Conservation (phyloP, 1,140 invertebrate species). For the Plutomurus gul region DNA sequence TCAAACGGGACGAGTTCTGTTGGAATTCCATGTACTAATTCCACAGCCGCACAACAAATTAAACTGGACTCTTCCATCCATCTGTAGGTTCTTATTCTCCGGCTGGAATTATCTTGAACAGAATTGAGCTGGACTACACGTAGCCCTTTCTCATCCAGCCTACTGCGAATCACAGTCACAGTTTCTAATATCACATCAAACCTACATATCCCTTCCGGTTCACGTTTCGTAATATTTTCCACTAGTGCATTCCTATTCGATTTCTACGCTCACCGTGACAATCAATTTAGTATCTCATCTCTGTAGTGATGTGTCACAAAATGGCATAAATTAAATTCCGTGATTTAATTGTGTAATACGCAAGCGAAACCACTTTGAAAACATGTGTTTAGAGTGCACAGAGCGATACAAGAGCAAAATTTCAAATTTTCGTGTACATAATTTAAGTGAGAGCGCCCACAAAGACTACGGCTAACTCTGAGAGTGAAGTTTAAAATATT, state of each 20-base stretch:
- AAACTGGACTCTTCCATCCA: background rate
- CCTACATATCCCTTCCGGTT: background rate
- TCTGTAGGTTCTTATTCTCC: background rate
- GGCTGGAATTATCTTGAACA: background rate
- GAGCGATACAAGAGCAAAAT: background rate
- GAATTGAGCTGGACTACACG: background rate
- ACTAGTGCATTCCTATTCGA: background rate
- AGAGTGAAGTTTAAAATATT: background rate
- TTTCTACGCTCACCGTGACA: background rate
- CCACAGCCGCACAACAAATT: background rate
- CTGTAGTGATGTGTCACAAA: too few relatives aligned
- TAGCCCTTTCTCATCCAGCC: too few relatives aligned
- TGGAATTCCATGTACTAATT: conserved; percentile 8
- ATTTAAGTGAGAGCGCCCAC: background rate
- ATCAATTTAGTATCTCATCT: too few relatives aligned
- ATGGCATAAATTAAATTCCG: background rate
- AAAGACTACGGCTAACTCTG: background rate
- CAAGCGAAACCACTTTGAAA: background rate
- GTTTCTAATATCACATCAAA: too few relatives aligned
- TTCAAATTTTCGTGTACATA: background rate
- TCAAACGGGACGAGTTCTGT: background rate
- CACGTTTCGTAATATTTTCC: background rate
- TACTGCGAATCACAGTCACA: too few relatives aligned
- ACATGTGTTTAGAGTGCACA: background rate
- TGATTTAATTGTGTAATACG: background rate